Conservation (phyloP, 2,113 vertebrate species). For the Dromaius novaehollandiae region DNA sequence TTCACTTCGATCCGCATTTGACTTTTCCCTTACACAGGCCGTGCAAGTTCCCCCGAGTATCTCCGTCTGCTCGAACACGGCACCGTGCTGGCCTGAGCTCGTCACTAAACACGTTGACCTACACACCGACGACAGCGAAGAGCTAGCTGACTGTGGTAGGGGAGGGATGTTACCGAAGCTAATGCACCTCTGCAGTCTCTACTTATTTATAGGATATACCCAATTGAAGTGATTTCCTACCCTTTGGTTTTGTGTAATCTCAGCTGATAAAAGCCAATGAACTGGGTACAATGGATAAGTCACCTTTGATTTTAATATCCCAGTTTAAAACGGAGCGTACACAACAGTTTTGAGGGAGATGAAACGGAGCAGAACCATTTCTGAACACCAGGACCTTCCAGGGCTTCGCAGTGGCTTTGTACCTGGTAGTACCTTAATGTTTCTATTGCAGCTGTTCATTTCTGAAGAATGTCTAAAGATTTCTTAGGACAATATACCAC, state of each 20-base stretch:
- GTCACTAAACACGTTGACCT: not conserved
- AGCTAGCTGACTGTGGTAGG: not conserved
- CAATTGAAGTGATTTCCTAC: not conserved
- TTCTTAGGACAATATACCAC: rapidly evolving
- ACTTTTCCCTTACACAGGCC: no score
- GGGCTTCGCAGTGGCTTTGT: not conserved
- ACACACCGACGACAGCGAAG: no score
- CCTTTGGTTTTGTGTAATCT: not conserved
- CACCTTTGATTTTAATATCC: not conserved
- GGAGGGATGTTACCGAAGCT: not conserved
- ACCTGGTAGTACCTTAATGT: rapidly evolving
- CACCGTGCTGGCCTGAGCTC: not conserved
- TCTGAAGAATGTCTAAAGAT: rapidly evolving
- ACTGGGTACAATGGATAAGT: rapidly evolving
- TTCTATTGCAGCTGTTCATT: not conserved
- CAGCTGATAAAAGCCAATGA: not conserved
- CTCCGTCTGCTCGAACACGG: not conserved
- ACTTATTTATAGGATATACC: not conserved
- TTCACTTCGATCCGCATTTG: not conserved
- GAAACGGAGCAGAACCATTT: rapidly evolving
- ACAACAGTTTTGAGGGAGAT: not conserved
- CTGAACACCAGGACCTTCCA: rapidly evolving
- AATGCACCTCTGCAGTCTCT: not conserved
- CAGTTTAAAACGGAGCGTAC: not conserved
- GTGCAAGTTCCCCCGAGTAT: not conserved